Percentiles rank a stretch among this genome's conserved stretches.
Evolutionary conservation across 1,140 invertebrate species (phyloP).

Genomic region (Brachionus sp.): DNA sequence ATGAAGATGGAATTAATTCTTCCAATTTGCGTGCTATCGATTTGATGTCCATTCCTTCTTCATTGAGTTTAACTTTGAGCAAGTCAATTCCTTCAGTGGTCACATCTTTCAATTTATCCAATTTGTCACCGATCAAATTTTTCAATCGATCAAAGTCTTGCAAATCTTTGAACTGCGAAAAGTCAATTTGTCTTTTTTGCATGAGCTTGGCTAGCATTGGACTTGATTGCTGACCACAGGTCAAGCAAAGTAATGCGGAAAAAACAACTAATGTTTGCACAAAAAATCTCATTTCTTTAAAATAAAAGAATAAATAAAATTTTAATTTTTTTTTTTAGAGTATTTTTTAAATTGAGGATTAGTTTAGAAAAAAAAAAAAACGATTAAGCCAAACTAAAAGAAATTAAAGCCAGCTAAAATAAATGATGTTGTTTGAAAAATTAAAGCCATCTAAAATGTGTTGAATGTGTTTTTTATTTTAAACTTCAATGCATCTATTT

Average conservation of each 20-base stretch:
- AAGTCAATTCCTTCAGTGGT: not conserved
- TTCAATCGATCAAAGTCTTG: not conserved
- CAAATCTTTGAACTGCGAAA: conserved; percentile 24
- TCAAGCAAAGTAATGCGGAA: not conserved
- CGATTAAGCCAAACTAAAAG: not conserved
- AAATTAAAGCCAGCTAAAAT: not conserved
- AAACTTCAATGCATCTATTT: not conserved
- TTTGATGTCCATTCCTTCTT: not conserved
- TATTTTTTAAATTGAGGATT: not conserved
- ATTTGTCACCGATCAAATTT: conserved; percentile 26
- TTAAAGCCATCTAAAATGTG: not conserved
- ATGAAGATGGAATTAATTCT: not conserved
- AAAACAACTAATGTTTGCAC: not conserved
- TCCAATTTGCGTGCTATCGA: not conserved
- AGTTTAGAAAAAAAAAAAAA: not conserved
- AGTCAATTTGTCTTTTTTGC: not conserved
- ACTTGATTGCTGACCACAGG: not conserved
- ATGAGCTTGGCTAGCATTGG: not conserved
- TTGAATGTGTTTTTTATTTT: not conserved
- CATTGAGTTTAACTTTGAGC: not conserved
- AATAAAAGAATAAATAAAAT: not conserved
- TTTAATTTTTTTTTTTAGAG: not conserved
- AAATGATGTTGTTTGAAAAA: not conserved
- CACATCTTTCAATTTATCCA: conserved; percentile 2
- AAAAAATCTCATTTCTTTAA: not conserved